Evolutionary conservation across 1,140 invertebrate species (phyloP).

Genomic region (Halesus radiatus): DNA sequence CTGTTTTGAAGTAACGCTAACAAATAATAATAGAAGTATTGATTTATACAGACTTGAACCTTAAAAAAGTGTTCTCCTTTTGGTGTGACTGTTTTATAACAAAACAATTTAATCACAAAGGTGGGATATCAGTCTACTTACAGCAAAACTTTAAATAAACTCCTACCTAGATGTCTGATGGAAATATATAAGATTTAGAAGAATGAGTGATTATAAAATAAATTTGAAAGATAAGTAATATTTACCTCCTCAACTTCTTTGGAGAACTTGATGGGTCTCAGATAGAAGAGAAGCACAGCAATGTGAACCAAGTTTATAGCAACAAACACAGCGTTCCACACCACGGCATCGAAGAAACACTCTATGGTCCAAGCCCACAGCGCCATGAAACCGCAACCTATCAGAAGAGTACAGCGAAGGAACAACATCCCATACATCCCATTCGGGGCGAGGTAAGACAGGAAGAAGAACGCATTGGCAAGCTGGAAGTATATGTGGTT

Average conservation of each 20-base stretch:
- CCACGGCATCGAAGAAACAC: conserved; percentile 86
- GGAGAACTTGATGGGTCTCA: conserved; percentile 87
- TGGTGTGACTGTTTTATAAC: too few relatives aligned
- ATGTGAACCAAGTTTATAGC: conserved; percentile 88
- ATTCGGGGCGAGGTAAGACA: conserved; percentile 85
- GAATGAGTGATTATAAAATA: too few relatives aligned
- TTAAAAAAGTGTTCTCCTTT: too few relatives aligned
- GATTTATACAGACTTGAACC: too few relatives aligned
- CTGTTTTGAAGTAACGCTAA: too few relatives aligned
- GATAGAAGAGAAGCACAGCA: conserved; percentile 82
- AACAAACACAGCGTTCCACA: conserved; percentile 89
- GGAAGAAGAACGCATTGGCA: conserved; percentile 85
- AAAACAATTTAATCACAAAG: too few relatives aligned
- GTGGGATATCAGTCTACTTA: too few relatives aligned
- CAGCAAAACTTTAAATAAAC: too few relatives aligned
- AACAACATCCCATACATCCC: conserved; percentile 85
- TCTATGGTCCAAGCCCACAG: conserved; percentile 88
- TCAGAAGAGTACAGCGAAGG: conserved; percentile 80
- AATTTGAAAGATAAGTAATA: too few relatives aligned
- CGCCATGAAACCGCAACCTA: conserved; percentile 83
- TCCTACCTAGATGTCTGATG: too few relatives aligned
- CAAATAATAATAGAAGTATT: too few relatives aligned
- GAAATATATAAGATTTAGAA: too few relatives aligned
- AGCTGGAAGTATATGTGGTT: conserved; percentile 87
- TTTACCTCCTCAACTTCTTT: conserved; percentile 87